These are phyloP conservation scores for Plumapathes pennacea DNA, from an alignment of 92 coral and sea anemone genomes.

Conservation along the genomic window DNA sequence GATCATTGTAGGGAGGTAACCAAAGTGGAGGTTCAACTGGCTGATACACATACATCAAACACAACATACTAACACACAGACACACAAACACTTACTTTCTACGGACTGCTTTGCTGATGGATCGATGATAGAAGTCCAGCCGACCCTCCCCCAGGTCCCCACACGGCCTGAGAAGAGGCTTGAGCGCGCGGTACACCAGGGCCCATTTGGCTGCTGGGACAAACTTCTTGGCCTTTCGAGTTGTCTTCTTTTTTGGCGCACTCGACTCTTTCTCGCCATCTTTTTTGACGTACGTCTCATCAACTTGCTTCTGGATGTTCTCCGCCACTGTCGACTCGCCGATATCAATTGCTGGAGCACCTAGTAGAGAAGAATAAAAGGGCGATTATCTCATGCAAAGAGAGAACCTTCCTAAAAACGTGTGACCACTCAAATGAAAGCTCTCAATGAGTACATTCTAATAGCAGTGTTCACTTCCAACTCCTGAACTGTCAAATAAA, in stretches of 20 bases:
- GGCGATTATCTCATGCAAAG: too few species aligned
- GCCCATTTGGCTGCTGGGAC: conserved; percentile 99
- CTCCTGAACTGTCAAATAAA: too few species aligned
- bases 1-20: too few species aligned
- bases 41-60: background rate
- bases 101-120: conserved; percentile 97
- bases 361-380: background rate
- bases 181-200: conserved; percentile 94
- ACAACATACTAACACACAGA: too few species aligned
- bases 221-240: conserved; percentile 57
- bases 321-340: conserved; percentile 62
- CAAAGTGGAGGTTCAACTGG: background rate
- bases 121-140: conserved; percentile 94
- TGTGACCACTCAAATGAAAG: too few species aligned
- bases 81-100: conserved; percentile 62
- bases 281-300: conserved; percentile 82
- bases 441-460: too few species aligned
- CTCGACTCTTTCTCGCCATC: conserved; percentile 33
- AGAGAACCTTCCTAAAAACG: too few species aligned
- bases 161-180: conserved; percentile 97
- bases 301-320: conserved; percentile 88
- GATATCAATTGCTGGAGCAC: conserved; percentile 2
- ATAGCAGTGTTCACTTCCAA: too few species aligned
- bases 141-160: conserved; percentile 99
- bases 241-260: conserved; percentile 3